These are phyloP conservation scores for Tyto alba DNA, from an alignment of 2,113 vertebrate genomes.

Conservation along the genomic window DNA sequence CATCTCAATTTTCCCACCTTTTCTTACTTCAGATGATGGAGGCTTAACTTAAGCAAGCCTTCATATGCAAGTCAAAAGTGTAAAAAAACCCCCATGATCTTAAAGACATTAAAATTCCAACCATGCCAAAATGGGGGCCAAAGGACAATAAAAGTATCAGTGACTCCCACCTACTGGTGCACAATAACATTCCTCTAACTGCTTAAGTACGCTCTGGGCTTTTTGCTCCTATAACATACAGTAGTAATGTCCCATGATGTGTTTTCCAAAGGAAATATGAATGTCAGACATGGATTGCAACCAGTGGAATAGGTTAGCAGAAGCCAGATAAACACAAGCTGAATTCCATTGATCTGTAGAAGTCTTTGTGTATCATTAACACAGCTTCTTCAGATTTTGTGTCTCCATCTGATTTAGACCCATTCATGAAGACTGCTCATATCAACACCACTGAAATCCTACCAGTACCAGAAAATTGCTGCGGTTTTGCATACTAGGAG, in stretches of 20 bases:
- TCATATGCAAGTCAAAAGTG: background rate
- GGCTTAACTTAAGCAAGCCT: background rate
- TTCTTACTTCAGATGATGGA: background rate
- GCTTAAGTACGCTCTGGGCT: background rate
- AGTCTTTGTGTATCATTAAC: background rate
- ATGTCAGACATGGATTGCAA: background rate
- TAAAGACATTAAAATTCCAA: background rate
- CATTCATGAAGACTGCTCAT: background rate
- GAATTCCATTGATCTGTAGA: background rate
- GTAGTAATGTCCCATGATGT: background rate
- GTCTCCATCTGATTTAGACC: background rate
- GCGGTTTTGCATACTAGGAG: background rate
- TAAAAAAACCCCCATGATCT: background rate
- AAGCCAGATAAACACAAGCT: background rate
- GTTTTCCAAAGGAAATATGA: background rate
- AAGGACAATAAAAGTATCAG: background rate
- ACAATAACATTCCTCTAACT: background rate
- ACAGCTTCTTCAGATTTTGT: background rate
- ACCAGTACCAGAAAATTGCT: background rate
- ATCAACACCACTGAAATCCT: background rate
- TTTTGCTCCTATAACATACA: background rate
- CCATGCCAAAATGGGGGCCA: background rate
- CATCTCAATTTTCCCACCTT: background rate
- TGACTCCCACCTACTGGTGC: background rate
- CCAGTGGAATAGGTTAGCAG: background rate